These are phyloP conservation scores for Macrostomum lignano DNA, from an alignment of 1,140 invertebrate genomes.

Conservation along the genomic window DNA sequence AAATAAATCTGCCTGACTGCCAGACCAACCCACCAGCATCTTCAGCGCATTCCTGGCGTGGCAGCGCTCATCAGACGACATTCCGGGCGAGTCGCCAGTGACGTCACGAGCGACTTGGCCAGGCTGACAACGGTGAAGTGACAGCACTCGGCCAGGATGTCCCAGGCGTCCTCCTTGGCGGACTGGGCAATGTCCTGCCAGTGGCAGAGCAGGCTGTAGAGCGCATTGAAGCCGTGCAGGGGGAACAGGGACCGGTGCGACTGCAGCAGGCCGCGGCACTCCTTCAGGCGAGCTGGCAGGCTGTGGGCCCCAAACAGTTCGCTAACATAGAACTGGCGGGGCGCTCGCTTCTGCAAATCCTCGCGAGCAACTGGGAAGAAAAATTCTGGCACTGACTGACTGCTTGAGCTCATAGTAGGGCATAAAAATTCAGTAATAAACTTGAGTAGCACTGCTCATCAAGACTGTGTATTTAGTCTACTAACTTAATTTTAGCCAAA, in stretches of 20 bases:
- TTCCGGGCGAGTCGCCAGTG: slow-evolving; percentile 10
- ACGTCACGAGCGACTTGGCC: background rate
- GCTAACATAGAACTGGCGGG: no score
- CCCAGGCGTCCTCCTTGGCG: slow-evolving; percentile 18
- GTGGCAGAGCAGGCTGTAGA: slow-evolving; percentile 9
- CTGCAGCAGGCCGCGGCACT: slow-evolving; percentile 32
- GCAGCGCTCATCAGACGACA: no score
- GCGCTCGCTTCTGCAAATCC: background rate
- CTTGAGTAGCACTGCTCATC: no score
- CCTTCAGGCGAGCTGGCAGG: slow-evolving; percentile 9
- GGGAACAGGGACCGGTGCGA: slow-evolving; percentile 38
- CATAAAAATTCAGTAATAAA: no score
- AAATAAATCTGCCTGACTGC: no score
- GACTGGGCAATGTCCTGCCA: slow-evolving; percentile 12
- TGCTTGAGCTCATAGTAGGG: no score
- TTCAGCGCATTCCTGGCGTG: no score
- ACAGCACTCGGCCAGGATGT: slow-evolving; percentile 14
- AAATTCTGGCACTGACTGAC: slow-evolving; percentile 1
- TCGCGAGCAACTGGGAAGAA: background rate
- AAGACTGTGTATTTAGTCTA: no score
- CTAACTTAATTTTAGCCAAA: no score
- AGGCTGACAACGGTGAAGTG: background rate
- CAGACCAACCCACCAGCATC: no score
- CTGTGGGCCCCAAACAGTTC: background rate
- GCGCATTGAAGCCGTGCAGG: slow-evolving; percentile 27